Conservation (phyloP, 2,113 vertebrate genomes). For the Helogale parvula region DNA sequence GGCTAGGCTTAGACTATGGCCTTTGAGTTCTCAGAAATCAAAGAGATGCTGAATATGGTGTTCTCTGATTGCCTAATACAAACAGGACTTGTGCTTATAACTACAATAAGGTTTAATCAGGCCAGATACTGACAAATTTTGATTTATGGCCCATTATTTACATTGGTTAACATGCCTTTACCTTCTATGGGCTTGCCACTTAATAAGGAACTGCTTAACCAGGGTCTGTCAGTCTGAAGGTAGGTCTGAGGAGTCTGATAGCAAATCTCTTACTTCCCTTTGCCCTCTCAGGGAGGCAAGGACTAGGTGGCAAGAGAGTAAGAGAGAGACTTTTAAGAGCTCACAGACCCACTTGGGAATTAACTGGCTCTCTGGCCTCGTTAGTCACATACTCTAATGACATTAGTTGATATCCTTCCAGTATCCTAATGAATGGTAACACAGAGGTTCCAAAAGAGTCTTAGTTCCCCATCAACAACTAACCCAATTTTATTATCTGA, state of each 20-base stretch:
- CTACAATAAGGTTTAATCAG: not conserved
- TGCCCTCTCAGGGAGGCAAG: not conserved
- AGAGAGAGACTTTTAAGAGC: slow-evolving; percentile 1
- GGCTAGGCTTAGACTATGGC: not conserved
- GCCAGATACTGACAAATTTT: not conserved
- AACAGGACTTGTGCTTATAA: not conserved
- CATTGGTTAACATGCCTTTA: not conserved
- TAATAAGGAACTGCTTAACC: not conserved
- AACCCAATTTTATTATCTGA: not conserved
- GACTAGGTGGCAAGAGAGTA: not conserved
- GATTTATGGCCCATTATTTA: not conserved
- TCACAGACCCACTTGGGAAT: not conserved
- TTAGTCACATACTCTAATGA: not conserved
- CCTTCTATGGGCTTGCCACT: not conserved
- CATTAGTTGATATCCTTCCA: not conserved
- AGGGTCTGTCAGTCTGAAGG: not conserved
- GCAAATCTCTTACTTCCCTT: not conserved
- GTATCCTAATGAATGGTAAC: not conserved
- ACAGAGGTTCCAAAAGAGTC: not conserved
- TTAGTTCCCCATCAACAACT: not conserved
- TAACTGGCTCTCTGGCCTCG: not conserved
- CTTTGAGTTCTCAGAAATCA: slow-evolving; percentile 25
- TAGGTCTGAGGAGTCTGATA: not conserved
- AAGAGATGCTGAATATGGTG: not conserved
- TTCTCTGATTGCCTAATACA: not conserved